These are phyloP conservation scores for Garrulus glandarius DNA, from an alignment of 2,797 vertebrate genomes.

Conservation along the genomic window DNA sequence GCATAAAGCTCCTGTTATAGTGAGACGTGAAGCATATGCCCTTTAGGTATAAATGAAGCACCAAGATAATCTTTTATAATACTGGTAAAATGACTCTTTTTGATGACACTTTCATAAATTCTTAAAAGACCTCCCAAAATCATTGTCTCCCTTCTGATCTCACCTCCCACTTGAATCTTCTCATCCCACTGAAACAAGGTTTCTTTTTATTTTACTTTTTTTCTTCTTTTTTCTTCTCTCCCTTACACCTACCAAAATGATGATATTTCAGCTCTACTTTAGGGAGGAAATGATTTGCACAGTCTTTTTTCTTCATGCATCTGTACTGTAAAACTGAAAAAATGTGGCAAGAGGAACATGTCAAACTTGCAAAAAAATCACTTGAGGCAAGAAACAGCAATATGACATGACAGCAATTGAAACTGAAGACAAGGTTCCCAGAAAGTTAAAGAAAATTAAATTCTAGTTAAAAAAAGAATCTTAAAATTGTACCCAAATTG, in stretches of 20 bases:
- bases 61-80: not conserved
- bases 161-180: not conserved
- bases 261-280: not conserved
- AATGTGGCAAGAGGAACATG: not conserved
- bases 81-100: not conserved
- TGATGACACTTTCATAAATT: not conserved
- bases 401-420: not conserved
- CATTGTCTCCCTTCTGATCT: constrained; percentile 16
- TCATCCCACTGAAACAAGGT: not conserved
- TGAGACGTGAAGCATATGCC: not conserved
- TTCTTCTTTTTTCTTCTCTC: not conserved
- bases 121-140: not conserved
- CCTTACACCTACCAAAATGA: not conserved
- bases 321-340: constrained; percentile 20
- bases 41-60: not conserved
- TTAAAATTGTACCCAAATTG: not conserved
- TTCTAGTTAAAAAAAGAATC: not conserved
- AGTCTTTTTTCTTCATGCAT: not conserved
- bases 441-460: not conserved
- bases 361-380: constrained; percentile 7
- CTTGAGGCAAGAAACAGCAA: not conserved
- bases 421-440: not conserved
- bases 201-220: not conserved
- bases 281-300: not conserved
- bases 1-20: not conserved